Evolutionary conservation across 1,140 invertebrate species (phyloP).

Genomic region (Bombus haemorrhoidalis): DNA sequence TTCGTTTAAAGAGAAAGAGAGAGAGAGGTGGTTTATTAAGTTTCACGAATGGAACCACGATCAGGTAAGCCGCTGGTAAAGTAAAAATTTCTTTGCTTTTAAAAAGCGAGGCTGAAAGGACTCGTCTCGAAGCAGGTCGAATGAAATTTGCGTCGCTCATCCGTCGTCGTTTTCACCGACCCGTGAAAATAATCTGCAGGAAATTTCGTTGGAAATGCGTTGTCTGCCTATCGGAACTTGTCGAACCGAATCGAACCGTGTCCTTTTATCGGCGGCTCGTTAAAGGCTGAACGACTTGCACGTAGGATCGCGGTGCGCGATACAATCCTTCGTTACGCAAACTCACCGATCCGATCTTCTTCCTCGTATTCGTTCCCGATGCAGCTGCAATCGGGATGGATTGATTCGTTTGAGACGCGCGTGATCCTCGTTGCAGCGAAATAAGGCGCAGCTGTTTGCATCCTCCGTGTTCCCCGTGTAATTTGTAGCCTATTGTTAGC

Average conservation of each 20-base stretch:
- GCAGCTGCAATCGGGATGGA: neutral
- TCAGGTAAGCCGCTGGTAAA: neutral
- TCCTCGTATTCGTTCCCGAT: neutral
- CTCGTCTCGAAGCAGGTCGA: neutral
- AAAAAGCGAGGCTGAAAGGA: neutral
- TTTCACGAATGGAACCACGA: neutral
- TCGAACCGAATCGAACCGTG: neutral
- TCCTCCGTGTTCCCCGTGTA: slow-evolving; percentile 7
- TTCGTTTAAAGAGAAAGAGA: neutral
- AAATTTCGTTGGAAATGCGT: slow-evolving; percentile 2
- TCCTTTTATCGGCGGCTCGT: slow-evolving; percentile 19
- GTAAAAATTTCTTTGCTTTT: neutral
- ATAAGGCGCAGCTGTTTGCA: slow-evolving; percentile 27
- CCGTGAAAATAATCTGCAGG: neutral
- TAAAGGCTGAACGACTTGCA: neutral
- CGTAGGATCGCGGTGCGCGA: neutral
- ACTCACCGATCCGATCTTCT: slow-evolving; percentile 1
- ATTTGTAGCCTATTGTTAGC: slow-evolving; percentile 29
- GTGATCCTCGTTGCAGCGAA: slow-evolving; percentile 6
- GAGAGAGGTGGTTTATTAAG: slow-evolving; percentile 9
- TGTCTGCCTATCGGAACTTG: neutral
- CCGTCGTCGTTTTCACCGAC: no score
- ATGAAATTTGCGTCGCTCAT: neutral
- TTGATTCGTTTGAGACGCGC: slow-evolving; percentile 28
- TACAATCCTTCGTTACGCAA: slow-evolving; percentile 25